These are phyloP conservation scores for Polypterus bichir DNA, from an alignment of 2,113 vertebrate genomes.

Conservation along the genomic window DNA sequence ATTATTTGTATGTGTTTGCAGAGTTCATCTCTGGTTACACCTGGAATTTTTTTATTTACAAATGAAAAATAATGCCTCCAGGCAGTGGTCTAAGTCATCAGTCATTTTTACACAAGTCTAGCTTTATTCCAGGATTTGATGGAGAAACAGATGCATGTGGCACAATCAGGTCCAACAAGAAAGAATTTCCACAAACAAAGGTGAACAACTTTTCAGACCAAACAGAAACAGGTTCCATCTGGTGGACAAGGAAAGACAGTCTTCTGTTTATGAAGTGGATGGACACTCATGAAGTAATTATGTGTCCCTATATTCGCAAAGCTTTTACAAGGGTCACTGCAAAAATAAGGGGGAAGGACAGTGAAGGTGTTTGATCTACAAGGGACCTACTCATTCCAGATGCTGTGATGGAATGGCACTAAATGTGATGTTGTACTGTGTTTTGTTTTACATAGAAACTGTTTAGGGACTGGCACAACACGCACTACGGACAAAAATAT, in stretches of 20 bases:
- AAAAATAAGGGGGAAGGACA: not conserved
- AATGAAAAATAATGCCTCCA: not conserved
- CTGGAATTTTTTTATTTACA: slow-evolving; percentile 6
- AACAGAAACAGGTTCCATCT: slow-evolving; percentile 2
- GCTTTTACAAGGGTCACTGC: not conserved
- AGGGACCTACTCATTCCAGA: not conserved
- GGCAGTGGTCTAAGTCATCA: slow-evolving; percentile 9
- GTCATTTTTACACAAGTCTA: slow-evolving; percentile 10
- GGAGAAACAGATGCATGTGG: slow-evolving; percentile 3
- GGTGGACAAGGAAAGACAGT: slow-evolving; percentile 10
- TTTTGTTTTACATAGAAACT: no score
- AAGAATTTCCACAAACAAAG: not conserved
- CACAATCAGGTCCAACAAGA: not conserved
- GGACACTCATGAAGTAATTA: slow-evolving; percentile 5
- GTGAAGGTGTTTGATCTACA: not conserved
- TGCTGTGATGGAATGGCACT: not conserved
- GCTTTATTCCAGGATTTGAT: slow-evolving; percentile 1
- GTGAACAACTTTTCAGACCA: not conserved
- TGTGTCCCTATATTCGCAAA: slow-evolving; percentile 11
- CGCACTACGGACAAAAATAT: no score
- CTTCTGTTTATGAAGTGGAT: slow-evolving; percentile 20
- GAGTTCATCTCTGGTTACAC: slow-evolving; percentile 20
- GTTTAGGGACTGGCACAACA: no score
- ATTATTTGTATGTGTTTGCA: slow-evolving; percentile 15
- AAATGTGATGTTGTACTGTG: no score